Percentiles rank a stretch among this genome's conserved stretches.
phyloP scores from a whole-genome alignment of 2,113 vertebrate genomes.

The Orycteropus afer region DNA sequence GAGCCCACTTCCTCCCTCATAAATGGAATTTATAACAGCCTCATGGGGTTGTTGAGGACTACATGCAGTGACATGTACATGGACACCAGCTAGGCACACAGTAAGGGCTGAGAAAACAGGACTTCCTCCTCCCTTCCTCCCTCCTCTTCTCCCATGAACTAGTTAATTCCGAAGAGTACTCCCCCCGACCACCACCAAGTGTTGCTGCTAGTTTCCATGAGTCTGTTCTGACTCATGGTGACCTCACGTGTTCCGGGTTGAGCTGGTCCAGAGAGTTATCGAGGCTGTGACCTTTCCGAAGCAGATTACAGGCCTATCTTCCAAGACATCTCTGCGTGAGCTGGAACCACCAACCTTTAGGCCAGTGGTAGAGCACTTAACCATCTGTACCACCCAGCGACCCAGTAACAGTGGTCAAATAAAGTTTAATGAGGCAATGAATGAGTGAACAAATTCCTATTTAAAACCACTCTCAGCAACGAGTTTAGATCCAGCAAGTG shows the following conservation, averaged over 20 bases:
- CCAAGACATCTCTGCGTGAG: background rate
- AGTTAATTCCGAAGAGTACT: background rate
- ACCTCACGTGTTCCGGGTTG: background rate
- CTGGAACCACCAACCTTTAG: background rate
- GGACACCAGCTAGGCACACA: background rate
- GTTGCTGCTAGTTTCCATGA: background rate
- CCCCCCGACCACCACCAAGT: background rate
- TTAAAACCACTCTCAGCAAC: background rate
- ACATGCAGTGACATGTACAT: background rate
- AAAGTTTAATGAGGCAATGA: background rate
- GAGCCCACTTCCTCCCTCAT: background rate
- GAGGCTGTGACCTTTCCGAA: background rate
- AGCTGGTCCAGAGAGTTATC: background rate
- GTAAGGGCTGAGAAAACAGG: background rate
- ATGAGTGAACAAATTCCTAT: background rate
- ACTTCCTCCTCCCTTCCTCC: rapidly evolving
- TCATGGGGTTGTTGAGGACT: background rate
- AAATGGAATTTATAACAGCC: background rate
- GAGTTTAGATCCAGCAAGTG: constrained; percentile 31
- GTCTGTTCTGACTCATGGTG: background rate
- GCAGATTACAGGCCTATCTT: background rate
- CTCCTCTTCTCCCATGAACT: too few species aligned
- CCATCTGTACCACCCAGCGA: background rate
- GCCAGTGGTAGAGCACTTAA: background rate
- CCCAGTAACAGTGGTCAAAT: background rate